Percentiles rank a stretch among this genome's conserved stretches.
Evolutionary conservation across 53 echinoderm and acorn worm species (phyloP).

Genomic region (Astropecten irregularis): DNA sequence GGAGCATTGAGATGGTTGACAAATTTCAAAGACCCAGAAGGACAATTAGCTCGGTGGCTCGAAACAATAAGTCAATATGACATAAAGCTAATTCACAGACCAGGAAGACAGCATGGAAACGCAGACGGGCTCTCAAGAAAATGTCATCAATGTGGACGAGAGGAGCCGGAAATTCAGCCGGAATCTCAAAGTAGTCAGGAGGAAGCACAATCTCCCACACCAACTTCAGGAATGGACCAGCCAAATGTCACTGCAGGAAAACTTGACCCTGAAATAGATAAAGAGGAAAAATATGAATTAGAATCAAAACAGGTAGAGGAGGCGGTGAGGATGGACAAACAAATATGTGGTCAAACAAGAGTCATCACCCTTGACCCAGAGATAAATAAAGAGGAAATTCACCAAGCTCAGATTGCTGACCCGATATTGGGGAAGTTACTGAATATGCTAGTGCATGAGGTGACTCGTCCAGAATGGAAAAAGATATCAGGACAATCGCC

Average conservation of each 20-base stretch:
- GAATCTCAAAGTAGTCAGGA: background rate
- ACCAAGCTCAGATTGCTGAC: conserved; percentile 28
- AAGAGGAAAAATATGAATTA: too few relatives aligned
- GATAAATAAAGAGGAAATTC: background rate
- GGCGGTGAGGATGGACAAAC: too few relatives aligned
- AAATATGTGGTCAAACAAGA: too few relatives aligned
- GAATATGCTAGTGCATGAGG: background rate
- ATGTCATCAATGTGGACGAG: background rate
- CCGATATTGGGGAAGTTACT: conserved; percentile 12
- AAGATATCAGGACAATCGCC: background rate
- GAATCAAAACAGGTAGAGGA: too few relatives aligned
- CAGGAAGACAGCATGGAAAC: conserved; percentile 16
- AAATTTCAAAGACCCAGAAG: conserved; percentile 37
- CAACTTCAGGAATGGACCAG: too few relatives aligned
- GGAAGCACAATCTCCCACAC: too few relatives aligned
- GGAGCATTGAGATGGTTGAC: conserved; percentile 34
- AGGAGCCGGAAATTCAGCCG: background rate
- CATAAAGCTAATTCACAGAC: conserved; percentile 14
- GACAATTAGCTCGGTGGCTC: conserved; percentile 48
- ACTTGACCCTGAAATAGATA: too few relatives aligned
- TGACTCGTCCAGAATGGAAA: background rate
- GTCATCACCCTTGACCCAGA: too few relatives aligned
- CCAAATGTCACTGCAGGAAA: too few relatives aligned
- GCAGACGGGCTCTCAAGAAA: conserved; percentile 29
- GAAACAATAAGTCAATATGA: conserved; percentile 15